A percentile compares a stretch with the other conserved stretches of the same genome.
These are phyloP conservation scores for Eupithecia insigniata DNA, from an alignment of 2,888 invertebrate species.

Conservation along the genomic window DNA sequence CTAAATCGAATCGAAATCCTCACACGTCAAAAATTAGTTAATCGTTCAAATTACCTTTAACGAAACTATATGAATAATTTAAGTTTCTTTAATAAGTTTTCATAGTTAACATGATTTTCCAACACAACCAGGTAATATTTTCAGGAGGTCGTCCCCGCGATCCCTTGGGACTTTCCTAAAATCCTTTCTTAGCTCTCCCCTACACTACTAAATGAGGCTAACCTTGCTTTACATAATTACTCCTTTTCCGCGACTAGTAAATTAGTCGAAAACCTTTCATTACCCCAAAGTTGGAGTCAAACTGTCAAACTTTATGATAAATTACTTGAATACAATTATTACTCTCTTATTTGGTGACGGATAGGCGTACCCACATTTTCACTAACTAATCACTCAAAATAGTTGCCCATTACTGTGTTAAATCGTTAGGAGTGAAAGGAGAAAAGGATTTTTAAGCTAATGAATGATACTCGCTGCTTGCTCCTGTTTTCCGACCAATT, in stretches of 20 bases:
- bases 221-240: background rate
- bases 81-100: background rate
- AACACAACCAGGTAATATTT: background rate
- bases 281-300: constrained; percentile 24
- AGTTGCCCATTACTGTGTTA: background rate
- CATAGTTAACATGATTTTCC: background rate
- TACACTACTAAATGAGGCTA: background rate
- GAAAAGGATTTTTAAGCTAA: background rate
- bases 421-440: background rate
- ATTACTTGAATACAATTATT: constrained; percentile 26
- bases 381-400: constrained; percentile 9
- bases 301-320: constrained; percentile 38
- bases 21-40: background rate
- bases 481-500: too few species aligned
- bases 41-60: background rate
- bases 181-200: background rate
- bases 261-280: constrained; percentile 13
- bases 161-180: background rate
- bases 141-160: background rate
- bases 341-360: constrained; percentile 10
- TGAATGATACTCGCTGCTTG: too few species aligned
- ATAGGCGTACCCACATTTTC: constrained; percentile 2
- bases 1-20: background rate
- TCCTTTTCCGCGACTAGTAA: background rate
- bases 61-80: background rate